Conservation (phyloP, 23 tunicate genomes). For the Styela clava region DNA sequence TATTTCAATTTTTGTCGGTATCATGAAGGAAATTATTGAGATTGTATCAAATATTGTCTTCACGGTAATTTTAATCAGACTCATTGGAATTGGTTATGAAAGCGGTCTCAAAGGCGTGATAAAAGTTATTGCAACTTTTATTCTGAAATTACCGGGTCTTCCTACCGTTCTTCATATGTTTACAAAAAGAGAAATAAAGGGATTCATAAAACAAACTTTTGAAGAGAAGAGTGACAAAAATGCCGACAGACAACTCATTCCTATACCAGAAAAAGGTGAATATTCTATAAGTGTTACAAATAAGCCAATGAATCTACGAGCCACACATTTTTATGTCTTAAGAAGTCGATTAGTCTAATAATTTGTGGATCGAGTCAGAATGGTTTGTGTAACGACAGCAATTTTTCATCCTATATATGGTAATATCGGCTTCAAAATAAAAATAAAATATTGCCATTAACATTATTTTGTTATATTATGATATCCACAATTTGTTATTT, state of each 20-base stretch:
- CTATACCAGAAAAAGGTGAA: slow-evolving; percentile 79
- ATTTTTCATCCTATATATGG: too few relatives aligned
- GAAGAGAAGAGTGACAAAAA: slow-evolving; percentile 18
- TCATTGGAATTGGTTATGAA: slow-evolving; percentile 39
- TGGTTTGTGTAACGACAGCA: too few relatives aligned
- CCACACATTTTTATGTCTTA: too few relatives aligned
- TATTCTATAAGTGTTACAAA: too few relatives aligned
- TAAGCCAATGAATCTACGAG: background rate
- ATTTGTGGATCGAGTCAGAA: too few relatives aligned
- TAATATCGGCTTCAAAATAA: too few relatives aligned
- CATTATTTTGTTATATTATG: too few relatives aligned
- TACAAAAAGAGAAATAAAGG: slow-evolving; percentile 67
- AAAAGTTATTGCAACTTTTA: slow-evolving; percentile 49
- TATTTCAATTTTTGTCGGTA: too few relatives aligned
- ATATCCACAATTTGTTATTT: too few relatives aligned
- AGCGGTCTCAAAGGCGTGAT: slow-evolving; percentile 34
- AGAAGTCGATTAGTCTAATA: too few relatives aligned
- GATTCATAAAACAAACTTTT: slow-evolving; percentile 44
- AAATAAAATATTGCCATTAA: too few relatives aligned
- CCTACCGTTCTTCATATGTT: slow-evolving; percentile 36
- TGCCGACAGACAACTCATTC: slow-evolving; percentile 21
- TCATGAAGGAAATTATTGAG: background rate
- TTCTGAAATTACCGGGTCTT: slow-evolving; percentile 51
- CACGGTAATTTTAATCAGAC: slow-evolving; percentile 33
- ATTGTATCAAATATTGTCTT: background rate